Evolutionary conservation across 1,140 invertebrate species (phyloP), one percentile per base, ranked within the genome.

Genomic region (Drosophila carrolli): DNA sequence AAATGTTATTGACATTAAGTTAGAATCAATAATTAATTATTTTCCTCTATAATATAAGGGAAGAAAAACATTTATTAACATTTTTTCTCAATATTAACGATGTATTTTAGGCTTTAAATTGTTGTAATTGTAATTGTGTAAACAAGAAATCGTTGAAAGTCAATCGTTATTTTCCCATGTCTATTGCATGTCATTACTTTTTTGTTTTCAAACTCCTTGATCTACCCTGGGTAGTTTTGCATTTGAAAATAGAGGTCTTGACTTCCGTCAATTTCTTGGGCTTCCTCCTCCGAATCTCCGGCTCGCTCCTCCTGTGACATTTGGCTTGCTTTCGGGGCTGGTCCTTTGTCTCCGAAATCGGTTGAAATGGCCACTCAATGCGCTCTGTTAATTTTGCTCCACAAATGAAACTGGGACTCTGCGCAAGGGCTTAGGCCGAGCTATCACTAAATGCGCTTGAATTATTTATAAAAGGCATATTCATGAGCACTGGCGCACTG

Each of bases 401-500:
- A 81, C 59, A 81, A 85, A 80, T 66, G 63, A 47, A 72, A 60
- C 48, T 44, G 61, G 60, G 37, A 72, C 71, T 62, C 38, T 44
- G 71, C 8, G 38, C 11, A 32, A 73, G 55, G 75, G 72, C 83
- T 88, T 83, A 83, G 71, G 80, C 65, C 75, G 62, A 56, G 66
- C 76, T 89, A 86, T 86, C 75, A 77, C 63, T 62, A 68, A 77
- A 83, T 89, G 67, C 83, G 83, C 83, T 86, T 86, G 83, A 86
- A 86, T 86, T 88, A 86, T 86, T 86, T 86, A 86, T 77, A 86
- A 86, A 86, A 88, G 84, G 71, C 83, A 86, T 86, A 86, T 86
- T 86, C 84, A 80, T 80, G 76, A 59, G 80, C 63, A 86, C 73
- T 78, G 50, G 50, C 32, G 9, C 32, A 53, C 50, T 37, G 43